These are phyloP conservation scores for Equus przewalskii DNA, from an alignment of 2,113 vertebrate genomes.

Conservation along the genomic window DNA sequence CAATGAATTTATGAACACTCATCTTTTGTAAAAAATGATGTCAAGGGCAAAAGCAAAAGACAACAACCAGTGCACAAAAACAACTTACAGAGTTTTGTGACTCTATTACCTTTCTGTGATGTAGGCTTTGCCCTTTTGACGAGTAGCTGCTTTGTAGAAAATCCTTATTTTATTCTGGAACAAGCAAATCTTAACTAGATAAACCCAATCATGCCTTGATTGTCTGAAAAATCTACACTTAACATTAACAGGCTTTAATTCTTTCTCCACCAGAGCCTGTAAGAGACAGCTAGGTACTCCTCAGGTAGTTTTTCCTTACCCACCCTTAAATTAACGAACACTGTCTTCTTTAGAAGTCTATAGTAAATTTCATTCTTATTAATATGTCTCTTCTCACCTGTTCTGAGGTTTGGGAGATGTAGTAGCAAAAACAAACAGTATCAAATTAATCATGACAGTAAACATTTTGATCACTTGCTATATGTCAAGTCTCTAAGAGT, in stretches of 20 bases:
- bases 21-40: neutral
- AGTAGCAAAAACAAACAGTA: neutral
- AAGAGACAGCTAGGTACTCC: neutral
- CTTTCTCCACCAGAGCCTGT: neutral
- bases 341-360: neutral
- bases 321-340: neutral
- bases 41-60: neutral
- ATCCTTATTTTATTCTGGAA: neutral
- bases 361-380: neutral
- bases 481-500: neutral
- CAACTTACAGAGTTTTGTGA: neutral
- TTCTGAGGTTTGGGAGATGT: neutral
- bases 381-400: neutral
- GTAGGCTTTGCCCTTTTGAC: neutral
- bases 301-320: neutral
- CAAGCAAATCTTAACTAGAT: neutral
- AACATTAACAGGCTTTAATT: neutral
- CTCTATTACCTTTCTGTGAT: neutral
- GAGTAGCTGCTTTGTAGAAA: neutral
- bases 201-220: neutral
- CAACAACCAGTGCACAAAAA: neutral
- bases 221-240: neutral
- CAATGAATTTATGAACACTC: neutral
- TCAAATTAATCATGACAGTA: neutral
- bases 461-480: neutral